A percentile compares a stretch with the other conserved stretches of the same genome.
Evolutionary conservation across 1,140 invertebrate species (phyloP).

Genomic region (Antheraea pernyi): DNA sequence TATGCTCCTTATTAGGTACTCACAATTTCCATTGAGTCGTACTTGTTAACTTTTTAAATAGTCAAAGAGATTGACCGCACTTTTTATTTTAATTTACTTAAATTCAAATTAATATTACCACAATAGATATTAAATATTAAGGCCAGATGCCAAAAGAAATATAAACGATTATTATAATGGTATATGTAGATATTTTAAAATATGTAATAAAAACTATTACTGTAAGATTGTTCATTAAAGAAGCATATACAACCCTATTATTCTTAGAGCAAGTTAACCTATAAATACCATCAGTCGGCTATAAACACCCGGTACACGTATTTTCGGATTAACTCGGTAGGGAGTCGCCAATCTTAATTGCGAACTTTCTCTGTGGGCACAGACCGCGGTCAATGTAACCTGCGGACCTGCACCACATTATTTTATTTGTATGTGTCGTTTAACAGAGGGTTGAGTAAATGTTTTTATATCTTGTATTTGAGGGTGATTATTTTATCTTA

Average conservation of each 20-base stretch:
- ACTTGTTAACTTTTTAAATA: conserved; percentile 71
- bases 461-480: conserved; percentile 18
- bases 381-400: conserved; percentile 49
- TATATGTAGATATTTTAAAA: background rate
- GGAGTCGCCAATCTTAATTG: conserved; percentile 71
- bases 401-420: conserved; percentile 58
- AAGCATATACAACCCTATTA: background rate
- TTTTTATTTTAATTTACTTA: background rate
- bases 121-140: too few relatives aligned
- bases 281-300: conserved; percentile 59
- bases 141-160: too few relatives aligned
- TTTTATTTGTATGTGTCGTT: conserved; percentile 56
- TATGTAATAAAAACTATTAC: background rate
- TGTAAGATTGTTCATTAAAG: background rate
- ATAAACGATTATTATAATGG: too few relatives aligned
- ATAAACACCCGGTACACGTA: conserved; percentile 71
- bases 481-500: too few relatives aligned
- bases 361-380: conserved; percentile 38
- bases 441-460: conserved; percentile 55
- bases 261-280: conserved; percentile 27
- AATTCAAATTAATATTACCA: too few relatives aligned
- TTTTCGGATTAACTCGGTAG: conserved; percentile 69
- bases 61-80: background rate
- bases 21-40: conserved; percentile 54
- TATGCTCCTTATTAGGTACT: conserved; percentile 76